Evolutionary conservation across 1,140 invertebrate species (phyloP), one percentile per base, ranked within the genome.

Genomic region (Babylonia areolata): DNA sequence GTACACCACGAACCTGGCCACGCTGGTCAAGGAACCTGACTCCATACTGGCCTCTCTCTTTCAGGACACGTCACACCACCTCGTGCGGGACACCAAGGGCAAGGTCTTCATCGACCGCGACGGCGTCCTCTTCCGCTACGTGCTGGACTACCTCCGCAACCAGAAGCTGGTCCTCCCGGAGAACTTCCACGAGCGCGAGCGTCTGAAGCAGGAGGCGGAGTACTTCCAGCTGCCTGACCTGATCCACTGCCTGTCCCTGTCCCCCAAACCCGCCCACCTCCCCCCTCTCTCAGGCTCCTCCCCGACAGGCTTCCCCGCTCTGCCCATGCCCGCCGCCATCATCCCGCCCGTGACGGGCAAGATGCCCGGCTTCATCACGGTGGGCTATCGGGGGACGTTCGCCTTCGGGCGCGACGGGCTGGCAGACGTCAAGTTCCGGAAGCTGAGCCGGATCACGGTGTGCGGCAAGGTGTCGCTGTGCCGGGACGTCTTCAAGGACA

Each of bases 361-460:
- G 81, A 23, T 73, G 73, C 86, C 94, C 6, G 96, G 98, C 17
- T 98, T 97, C 95, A 99, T 99, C 91, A 99, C 97, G 0, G 96
- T 99, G 33, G 98, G 99, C 1, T 99, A 99, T 95, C 96, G 99
- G n/a, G 99, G 99, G 20, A 99, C 98, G 87, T 99, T 99, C 93
- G 98, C 98, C n/a, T n/a, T 99, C 93, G 99, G 99, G 35, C 96
- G 99, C 82, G 99, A 99, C 92, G 99, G 99, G 0, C 95, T 99
- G 88, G 98, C 98, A 20, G 99, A 95, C 86, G 99, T 99, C 12
- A 99, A 99, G 94, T 99, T 99, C 95, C 96, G 99, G 17, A 99
- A 99, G 94, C 95, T 99, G 86, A 93, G 91, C 77, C 96, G 98
- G 81, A 99, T 99, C 91, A 95, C 99, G 71, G 98, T 99, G 0